Conservation (phyloP, 2,797 vertebrate genomes). For the Champsocephalus gunnari region DNA sequence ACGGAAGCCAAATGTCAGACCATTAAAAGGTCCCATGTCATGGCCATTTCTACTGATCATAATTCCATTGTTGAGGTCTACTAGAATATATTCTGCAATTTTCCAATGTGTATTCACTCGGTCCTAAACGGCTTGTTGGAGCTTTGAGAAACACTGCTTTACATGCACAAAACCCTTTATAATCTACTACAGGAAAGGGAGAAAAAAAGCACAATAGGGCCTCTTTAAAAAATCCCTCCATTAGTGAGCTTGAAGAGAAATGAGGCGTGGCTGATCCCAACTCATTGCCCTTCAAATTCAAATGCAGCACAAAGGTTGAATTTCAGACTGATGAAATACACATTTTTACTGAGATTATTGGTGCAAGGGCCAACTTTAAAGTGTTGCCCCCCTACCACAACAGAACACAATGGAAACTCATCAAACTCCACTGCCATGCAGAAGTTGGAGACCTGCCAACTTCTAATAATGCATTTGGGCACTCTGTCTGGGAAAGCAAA, state of each 20-base stretch:
- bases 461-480: slow-evolving; percentile 57
- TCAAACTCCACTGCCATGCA: slow-evolving; percentile 29
- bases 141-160: no score
- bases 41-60: no score
- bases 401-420: slow-evolving; percentile 33
- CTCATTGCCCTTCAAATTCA: not conserved
- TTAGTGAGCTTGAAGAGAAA: not conserved
- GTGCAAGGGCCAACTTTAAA: not conserved
- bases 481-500: slow-evolving; percentile 35
- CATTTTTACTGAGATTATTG: not conserved
- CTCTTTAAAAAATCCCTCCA: not conserved
- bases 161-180: no score
- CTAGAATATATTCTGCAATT: no score
- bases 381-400: not conserved
- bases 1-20: no score
- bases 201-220: no score
- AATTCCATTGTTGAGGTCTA: no score
- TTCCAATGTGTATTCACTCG: no score
- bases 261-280: not conserved
- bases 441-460: slow-evolving; percentile 51
- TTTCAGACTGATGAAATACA: not conserved
- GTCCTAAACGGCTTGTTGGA: no score
- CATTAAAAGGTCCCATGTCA: no score
- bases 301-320: not conserved
- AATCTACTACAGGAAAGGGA: no score